These are phyloP conservation scores for Pseudococcus viburni DNA, from an alignment of 2,888 invertebrate species.

Conservation along the genomic window DNA sequence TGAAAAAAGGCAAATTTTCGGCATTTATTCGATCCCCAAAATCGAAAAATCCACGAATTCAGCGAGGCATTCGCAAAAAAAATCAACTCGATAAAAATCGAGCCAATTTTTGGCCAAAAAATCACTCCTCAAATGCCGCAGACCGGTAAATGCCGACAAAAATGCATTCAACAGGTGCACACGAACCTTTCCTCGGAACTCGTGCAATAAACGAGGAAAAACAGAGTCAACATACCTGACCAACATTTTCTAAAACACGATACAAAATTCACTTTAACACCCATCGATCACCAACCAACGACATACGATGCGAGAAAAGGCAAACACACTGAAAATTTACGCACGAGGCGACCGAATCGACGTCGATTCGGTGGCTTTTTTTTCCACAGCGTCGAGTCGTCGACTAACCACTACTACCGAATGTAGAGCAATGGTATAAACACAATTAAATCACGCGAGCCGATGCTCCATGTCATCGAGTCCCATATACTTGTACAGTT, in stretches of 20 bases:
- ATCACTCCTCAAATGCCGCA: not conserved
- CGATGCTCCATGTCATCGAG: constrained; percentile 56
- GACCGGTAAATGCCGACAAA: not conserved
- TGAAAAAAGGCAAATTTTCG: not conserved
- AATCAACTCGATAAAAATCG: not conserved
- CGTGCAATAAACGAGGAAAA: not conserved
- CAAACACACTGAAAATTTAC: not conserved
- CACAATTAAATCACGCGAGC: constrained; percentile 54
- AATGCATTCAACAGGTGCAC: constrained; percentile 31
- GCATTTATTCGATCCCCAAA: not conserved
- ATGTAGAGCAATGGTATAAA: constrained; percentile 50
- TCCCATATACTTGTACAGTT: constrained; percentile 12
- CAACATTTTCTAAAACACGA: constrained; percentile 56
- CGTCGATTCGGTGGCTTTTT: constrained; percentile 19
- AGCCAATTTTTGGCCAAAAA: not conserved
- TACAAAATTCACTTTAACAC: constrained; percentile 47
- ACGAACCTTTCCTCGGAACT: not conserved
- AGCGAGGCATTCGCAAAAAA: not conserved
- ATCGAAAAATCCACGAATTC: not conserved
- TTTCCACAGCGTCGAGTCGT: not conserved
- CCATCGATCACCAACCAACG: constrained; percentile 9
- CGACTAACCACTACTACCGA: constrained; percentile 26
- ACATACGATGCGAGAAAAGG: constrained; percentile 6
- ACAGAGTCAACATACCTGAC: constrained; percentile 6
- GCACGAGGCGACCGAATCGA: constrained; percentile 13